phyloP scores from a whole-genome alignment of 2,113 vertebrate species.

The Lophura nycthemera region DNA sequence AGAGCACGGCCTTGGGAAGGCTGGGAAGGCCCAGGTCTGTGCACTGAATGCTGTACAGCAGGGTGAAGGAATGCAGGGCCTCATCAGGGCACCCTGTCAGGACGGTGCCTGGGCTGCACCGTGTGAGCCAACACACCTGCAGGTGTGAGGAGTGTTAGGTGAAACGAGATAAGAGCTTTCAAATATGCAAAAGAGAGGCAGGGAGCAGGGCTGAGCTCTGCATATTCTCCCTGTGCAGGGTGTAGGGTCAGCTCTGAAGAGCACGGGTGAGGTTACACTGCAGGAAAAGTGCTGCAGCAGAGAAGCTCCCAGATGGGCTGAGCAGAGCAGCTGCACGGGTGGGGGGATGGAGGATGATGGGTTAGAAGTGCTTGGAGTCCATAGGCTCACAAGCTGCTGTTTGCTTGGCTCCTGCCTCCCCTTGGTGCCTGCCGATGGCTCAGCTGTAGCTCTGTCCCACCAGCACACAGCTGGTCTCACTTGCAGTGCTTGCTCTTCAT shows the following conservation, averaged over 20 bases:
- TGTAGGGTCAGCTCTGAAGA: not conserved
- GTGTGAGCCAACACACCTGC: not conserved
- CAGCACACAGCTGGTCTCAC: not conserved
- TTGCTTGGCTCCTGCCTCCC: not conserved
- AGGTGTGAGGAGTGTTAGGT: not conserved
- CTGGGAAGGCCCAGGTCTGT: not conserved
- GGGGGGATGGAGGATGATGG: not conserved
- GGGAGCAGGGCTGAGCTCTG: not conserved
- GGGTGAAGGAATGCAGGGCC: constrained; percentile 52
- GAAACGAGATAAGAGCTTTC: not conserved
- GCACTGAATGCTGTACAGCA: not conserved
- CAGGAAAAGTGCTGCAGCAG: rapidly evolving
- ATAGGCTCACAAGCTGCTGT: not conserved
- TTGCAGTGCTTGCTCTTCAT: not conserved
- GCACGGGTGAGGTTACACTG: not conserved
- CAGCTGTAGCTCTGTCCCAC: not conserved
- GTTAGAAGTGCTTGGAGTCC: not conserved
- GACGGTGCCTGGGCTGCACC: rapidly evolving
- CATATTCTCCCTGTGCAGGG: not conserved
- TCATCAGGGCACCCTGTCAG: constrained; percentile 49
- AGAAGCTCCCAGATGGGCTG: rapidly evolving
- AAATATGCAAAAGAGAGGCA: not conserved
- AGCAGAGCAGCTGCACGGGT: not conserved
- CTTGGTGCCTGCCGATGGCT: not conserved
- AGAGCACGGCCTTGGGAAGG: not conserved